These are phyloP conservation scores for Caenorhabditis sp. DNA, from an alignment of 2,888 invertebrate genomes.

Conservation along the genomic window DNA sequence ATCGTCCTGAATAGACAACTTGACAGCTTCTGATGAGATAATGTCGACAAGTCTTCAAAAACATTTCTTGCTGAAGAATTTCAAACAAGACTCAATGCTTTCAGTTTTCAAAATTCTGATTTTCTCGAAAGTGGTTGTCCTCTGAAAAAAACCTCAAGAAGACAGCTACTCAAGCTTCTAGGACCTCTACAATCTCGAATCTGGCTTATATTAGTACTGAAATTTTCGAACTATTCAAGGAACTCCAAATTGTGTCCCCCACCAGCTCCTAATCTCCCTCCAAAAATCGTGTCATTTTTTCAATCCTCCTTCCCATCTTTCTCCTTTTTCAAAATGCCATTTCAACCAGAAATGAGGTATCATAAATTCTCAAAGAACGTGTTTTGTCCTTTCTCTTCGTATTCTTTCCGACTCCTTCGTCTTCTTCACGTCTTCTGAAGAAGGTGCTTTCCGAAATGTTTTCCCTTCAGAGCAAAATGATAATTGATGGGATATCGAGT, in stretches of 20 bases:
- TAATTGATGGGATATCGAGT: slow-evolving; percentile 64
- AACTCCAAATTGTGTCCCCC: neutral
- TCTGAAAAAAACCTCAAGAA: no score
- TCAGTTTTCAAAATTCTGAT: neutral
- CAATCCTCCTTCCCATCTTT: neutral
- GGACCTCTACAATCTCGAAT: no score
- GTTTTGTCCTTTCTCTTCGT: slow-evolving; percentile 20
- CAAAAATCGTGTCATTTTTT: neutral
- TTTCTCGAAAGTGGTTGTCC: neutral
- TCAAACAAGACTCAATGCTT: neutral
- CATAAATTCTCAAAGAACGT: slow-evolving; percentile 49
- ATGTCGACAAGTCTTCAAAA: slow-evolving; percentile 38
- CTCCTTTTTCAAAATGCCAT: slow-evolving; percentile 25
- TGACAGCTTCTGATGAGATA: slow-evolving; percentile 47
- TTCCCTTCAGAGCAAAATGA: slow-evolving; percentile 47
- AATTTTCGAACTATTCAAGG: neutral
- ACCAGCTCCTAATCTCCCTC: neutral
- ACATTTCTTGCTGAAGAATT: neutral
- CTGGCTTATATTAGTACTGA: no score
- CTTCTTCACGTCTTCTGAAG: slow-evolving; percentile 6
- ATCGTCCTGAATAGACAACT: slow-evolving; percentile 1
- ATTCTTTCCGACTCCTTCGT: slow-evolving; percentile 2
- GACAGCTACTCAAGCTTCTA: no score
- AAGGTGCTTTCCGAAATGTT: slow-evolving; percentile 1
- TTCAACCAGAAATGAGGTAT: slow-evolving; percentile 19